A percentile compares a stretch with the other conserved stretches of the same genome.
Conservation (phyloP, 2,888 invertebrate species). For the Ecliptopera silaceata region DNA sequence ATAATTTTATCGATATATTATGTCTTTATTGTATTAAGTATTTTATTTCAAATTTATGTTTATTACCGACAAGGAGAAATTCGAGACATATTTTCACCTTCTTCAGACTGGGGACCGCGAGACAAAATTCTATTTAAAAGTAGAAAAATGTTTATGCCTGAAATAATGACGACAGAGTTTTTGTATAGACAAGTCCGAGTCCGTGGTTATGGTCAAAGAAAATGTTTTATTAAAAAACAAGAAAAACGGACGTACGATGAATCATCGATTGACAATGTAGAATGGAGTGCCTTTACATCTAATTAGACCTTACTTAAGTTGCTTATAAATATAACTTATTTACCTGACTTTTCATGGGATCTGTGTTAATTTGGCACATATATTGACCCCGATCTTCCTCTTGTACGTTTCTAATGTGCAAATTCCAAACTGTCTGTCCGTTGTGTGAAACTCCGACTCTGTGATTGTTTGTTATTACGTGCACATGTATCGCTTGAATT, state of each 20-base stretch:
- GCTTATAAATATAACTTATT: slow-evolving; percentile 53
- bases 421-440: slow-evolving; percentile 94
- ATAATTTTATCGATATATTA: slow-evolving; percentile 50
- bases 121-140: slow-evolving; percentile 65
- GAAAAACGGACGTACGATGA: slow-evolving; percentile 22
- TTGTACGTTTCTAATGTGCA: slow-evolving; percentile 93
- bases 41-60: slow-evolving; percentile 46
- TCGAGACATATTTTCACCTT: slow-evolving; percentile 46
- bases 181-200: slow-evolving; percentile 74
- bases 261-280: slow-evolving; percentile 37
- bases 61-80: slow-evolving; percentile 42
- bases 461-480: slow-evolving; percentile 95
- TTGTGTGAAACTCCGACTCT: slow-evolving; percentile 92
- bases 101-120: slow-evolving; percentile 65
- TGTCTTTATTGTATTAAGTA: slow-evolving; percentile 49
- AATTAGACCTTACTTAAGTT: slow-evolving; percentile 41
- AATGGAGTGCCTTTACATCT: slow-evolving; percentile 59
- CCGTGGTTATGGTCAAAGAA: slow-evolving; percentile 50
- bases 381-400: slow-evolving; percentile 95
- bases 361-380: slow-evolving; percentile 97
- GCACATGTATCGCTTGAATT: slow-evolving; percentile 95
- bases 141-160: slow-evolving; percentile 74
- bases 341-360: slow-evolving; percentile 97
- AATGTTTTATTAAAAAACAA: slow-evolving; percentile 20
- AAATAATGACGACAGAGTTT: slow-evolving; percentile 79